A percentile compares a stretch with the other conserved stretches of the same genome.
Evolutionary conservation across 2,113 vertebrate genomes (phyloP).

Genomic region (Calyptommatus sinebrachiatus): DNA sequence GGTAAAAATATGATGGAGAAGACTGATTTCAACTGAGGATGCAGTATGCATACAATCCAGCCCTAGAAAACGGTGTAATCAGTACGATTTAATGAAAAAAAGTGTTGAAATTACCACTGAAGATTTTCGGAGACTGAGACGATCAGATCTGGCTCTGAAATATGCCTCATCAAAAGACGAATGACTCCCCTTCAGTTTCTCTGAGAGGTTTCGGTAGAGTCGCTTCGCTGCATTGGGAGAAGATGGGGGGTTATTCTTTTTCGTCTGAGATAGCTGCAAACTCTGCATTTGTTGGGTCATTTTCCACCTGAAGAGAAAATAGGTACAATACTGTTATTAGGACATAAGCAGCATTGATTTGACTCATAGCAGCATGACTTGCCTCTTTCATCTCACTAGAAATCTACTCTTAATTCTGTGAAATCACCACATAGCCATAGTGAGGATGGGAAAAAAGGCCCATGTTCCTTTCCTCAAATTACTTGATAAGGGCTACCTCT

Average conservation of each 20-base stretch:
- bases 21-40: fast-evolving
- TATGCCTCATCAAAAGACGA: slow-evolving; percentile 91
- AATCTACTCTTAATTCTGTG: background rate
- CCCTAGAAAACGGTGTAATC: background rate
- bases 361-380: background rate
- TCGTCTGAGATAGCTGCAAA: slow-evolving; percentile 83
- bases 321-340: background rate
- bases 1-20: background rate
- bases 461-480: background rate
- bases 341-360: background rate
- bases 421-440: background rate
- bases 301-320: slow-evolving; percentile 67
- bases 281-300: slow-evolving; percentile 97
- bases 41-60: background rate
- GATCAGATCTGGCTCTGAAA: slow-evolving; percentile 84
- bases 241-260: slow-evolving; percentile 81
- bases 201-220: slow-evolving; percentile 93
- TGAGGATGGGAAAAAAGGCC: background rate
- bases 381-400: background rate
- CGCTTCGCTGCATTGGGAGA: slow-evolving; percentile 93
- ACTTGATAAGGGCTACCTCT: background rate
- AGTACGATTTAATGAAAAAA: background rate
- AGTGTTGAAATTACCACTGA: slow-evolving; percentile 73
- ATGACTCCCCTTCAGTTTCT: slow-evolving; percentile 91
- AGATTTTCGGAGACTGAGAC: slow-evolving; percentile 86